Conservation (phyloP, 2,113 vertebrate genomes). For the Sinocyclocheilus anophthalmus region DNA sequence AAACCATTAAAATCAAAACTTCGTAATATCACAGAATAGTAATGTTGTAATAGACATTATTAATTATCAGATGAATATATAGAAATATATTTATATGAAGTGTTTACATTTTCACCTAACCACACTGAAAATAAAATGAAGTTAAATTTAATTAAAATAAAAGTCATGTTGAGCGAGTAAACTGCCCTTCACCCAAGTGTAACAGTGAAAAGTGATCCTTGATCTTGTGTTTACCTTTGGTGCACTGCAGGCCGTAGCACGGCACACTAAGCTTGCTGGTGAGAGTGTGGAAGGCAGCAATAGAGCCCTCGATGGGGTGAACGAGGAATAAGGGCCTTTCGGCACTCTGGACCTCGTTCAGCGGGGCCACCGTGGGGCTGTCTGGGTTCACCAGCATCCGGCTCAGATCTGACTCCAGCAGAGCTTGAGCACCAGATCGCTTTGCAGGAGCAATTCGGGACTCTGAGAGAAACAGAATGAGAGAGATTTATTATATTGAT, state of each 20-base stretch:
- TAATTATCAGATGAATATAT: too few relatives aligned
- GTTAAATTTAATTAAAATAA: too few relatives aligned
- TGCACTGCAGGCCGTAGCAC: conserved; percentile 94
- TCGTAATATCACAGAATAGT: too few relatives aligned
- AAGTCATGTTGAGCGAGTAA: too few relatives aligned
- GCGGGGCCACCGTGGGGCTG: conserved; percentile 77
- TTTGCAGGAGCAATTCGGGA: conserved; percentile 27
- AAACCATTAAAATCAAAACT: too few relatives aligned
- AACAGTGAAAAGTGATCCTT: too few relatives aligned
- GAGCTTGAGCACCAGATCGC: conserved; percentile 34
- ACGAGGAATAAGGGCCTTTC: conserved; percentile 90
- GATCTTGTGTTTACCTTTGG: conserved; percentile 79
- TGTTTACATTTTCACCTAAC: too few relatives aligned
- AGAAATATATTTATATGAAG: too few relatives aligned
- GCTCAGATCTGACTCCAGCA: conserved; percentile 77
- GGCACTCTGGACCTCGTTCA: conserved; percentile 84
- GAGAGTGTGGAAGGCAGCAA: conserved; percentile 80
- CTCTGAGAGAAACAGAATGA: not conserved
- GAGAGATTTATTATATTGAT: not conserved
- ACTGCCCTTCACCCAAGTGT: too few relatives aligned
- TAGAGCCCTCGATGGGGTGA: conserved; percentile 94
- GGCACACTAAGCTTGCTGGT: conserved; percentile 85
- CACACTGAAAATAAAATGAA: too few relatives aligned
- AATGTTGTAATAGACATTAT: too few relatives aligned
- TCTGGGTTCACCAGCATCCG: conserved; percentile 86